Base-by-base conservation (phyloP, 2,888 invertebrate species). In the Acrobasis consociella region DNA sequence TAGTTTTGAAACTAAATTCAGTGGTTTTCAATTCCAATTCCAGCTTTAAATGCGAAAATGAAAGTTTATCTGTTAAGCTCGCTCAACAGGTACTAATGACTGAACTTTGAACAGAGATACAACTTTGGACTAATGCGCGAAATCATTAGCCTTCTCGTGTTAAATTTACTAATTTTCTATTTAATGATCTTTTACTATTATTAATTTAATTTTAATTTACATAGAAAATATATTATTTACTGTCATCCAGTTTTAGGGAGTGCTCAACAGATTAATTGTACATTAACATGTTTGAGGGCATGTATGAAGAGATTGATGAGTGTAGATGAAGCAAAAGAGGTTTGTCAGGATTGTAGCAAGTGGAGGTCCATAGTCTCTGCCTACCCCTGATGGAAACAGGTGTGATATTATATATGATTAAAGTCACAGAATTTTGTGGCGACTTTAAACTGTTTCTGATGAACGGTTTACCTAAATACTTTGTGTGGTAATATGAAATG, bases 81-180 rank as follows among this genome's bases (percentile, higher is more conserved):
- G 38, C 17, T 56, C 56, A 56, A 56, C 56, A 56, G 56, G 56
- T 56, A 42, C 56, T 56, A 56, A 56, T 56, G 56, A 56, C 56
- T 56, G 39, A 42, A 56, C 16, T 56, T 56, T 56, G 17, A 15
- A 22, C 9, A 52, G 42, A 16, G 56, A 56, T 42, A 39, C 39
- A 56, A 10, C 13, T 56, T 11, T 42, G 9, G 56, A 16, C 56
- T 56, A 42, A 56, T 56, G 56, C 11, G 17, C 16, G 10, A 9
- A 42, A 42, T 38, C 56, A 56, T 56, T 56, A 56, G 56, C n/a
- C 52, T 52, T 13, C 13, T 52, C 51, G 22, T 52, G 11, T 52
- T 52, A 31, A 52, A 52, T 52, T 16, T 17, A 17, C 11, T 10
- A 17, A 51, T 3, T 51, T n/a, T n/a, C n/a, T n/a, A n/a, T n/a